A percentile compares a stretch with the other conserved stretches of the same genome.
phyloP scores from a whole-genome alignment of 2,888 invertebrate species.

The Ophion ventricosus region DNA sequence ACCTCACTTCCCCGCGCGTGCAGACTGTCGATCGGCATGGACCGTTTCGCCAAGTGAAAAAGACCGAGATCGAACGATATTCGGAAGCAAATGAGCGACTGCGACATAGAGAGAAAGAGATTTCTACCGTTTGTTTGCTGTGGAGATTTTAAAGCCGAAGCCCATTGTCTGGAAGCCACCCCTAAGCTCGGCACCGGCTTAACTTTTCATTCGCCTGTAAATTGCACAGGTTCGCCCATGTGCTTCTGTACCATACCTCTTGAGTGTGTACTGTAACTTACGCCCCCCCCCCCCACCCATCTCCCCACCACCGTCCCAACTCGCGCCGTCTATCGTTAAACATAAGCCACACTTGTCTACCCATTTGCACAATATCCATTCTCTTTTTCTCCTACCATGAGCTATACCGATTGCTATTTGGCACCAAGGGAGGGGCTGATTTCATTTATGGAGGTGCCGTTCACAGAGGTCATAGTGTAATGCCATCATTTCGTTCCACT shows the following conservation, averaged over 20 bases:
- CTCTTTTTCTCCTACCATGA: too few relatives aligned
- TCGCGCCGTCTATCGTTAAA: neutral
- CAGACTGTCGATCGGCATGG: constrained; percentile 10
- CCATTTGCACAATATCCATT: constrained; percentile 9
- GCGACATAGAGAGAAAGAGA: constrained; percentile 43
- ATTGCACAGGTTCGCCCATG: constrained; percentile 79
- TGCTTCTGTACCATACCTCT: constrained; percentile 58
- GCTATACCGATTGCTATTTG: too few relatives aligned
- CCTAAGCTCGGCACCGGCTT: constrained; percentile 80
- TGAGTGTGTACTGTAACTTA: constrained; percentile 35
- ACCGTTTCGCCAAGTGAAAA: constrained; percentile 22
- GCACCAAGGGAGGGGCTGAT: too few relatives aligned
- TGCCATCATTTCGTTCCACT: too few relatives aligned
- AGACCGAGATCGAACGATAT: constrained; percentile 24
- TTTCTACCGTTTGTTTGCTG: constrained; percentile 80
- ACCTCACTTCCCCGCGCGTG: constrained; percentile 57
- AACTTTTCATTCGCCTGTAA: constrained; percentile 83
- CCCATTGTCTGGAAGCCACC: constrained; percentile 75
- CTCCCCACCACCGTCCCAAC: neutral
- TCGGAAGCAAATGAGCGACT: constrained; percentile 21
- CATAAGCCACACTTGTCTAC: constrained; percentile 11
- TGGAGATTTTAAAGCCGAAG: constrained; percentile 82
- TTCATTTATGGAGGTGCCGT: too few relatives aligned
- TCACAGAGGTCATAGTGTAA: too few relatives aligned
- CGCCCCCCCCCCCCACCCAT: neutral